Evolutionary conservation across 2,888 invertebrate species (phyloP).

Genomic region (Nebria salina): DNA sequence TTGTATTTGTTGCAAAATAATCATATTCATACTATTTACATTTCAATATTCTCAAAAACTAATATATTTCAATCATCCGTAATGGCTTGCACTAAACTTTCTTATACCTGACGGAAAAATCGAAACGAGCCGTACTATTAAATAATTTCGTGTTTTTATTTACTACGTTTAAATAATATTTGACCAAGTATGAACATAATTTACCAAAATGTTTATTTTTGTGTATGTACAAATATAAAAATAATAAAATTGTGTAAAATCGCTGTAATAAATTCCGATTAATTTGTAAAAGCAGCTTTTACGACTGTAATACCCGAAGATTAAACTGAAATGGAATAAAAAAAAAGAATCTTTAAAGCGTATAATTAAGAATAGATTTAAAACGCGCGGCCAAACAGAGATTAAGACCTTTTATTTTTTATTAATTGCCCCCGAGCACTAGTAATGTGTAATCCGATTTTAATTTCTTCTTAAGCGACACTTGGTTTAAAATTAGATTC

Average conservation of each 20-base stretch:
- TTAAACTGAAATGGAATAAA: neutral
- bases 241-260: neutral
- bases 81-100: too few species aligned
- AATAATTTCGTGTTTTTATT: too few species aligned
- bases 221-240: neutral
- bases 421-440: neutral
- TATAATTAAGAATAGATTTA: neutral
- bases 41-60: neutral
- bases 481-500: conserved; percentile 33
- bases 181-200: too few species aligned
- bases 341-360: neutral
- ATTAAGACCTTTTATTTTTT: neutral
- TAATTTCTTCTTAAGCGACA: conserved; percentile 35
- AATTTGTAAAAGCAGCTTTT: neutral
- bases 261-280: neutral
- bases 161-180: too few species aligned
- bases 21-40: neutral
- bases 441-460: conserved; percentile 26
- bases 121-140: too few species aligned
- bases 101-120: too few species aligned
- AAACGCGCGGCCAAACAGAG: neutral
- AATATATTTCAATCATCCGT: neutral
- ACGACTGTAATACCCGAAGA: neutral
- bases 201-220: too few species aligned
- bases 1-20: neutral